Conservation (phyloP, 2,888 invertebrate species). For the Sylvicola cinctus region DNA sequence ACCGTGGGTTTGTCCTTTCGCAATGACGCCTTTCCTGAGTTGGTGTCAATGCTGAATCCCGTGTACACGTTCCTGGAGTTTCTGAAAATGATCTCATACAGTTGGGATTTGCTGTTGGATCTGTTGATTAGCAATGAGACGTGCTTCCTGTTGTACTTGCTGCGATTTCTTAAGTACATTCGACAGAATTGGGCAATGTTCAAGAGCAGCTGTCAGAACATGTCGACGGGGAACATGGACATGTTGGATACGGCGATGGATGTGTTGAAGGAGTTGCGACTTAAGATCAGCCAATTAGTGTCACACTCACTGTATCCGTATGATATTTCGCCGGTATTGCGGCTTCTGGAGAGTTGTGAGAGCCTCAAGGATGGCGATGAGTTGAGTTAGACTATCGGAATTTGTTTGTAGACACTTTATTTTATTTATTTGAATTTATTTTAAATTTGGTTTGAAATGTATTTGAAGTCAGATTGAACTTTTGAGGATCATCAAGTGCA, state of each 20-base stretch:
- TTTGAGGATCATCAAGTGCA: too few relatives aligned
- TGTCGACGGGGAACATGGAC: conserved; percentile 18
- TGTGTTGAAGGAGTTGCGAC: conserved; percentile 54
- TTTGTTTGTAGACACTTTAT: neutral
- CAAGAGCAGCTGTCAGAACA: conserved; percentile 50
- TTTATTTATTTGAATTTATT: neutral
- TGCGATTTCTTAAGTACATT: conserved; percentile 67
- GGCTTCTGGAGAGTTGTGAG: conserved; percentile 65
- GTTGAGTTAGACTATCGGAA: conserved; percentile 33
- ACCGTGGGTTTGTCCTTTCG: conserved; percentile 68
- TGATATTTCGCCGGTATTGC: conserved; percentile 71
- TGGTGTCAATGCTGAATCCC: conserved; percentile 66
- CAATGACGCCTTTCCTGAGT: conserved; percentile 58
- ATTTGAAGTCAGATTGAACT: too few relatives aligned
- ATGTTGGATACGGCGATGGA: conserved; percentile 66
- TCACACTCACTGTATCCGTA: conserved; percentile 71
- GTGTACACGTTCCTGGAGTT: conserved; percentile 75
- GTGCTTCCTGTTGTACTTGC: conserved; percentile 65
- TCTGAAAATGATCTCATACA: conserved; percentile 60
- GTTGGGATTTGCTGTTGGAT: conserved; percentile 61
- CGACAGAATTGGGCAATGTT: conserved; percentile 69
- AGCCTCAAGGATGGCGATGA: conserved; percentile 69
- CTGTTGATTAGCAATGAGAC: conserved; percentile 79
- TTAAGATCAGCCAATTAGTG: conserved; percentile 64
- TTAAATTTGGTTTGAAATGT: neutral